Conservation (phyloP, 2,888 invertebrate genomes). For the Yponomeuta malinellus region DNA sequence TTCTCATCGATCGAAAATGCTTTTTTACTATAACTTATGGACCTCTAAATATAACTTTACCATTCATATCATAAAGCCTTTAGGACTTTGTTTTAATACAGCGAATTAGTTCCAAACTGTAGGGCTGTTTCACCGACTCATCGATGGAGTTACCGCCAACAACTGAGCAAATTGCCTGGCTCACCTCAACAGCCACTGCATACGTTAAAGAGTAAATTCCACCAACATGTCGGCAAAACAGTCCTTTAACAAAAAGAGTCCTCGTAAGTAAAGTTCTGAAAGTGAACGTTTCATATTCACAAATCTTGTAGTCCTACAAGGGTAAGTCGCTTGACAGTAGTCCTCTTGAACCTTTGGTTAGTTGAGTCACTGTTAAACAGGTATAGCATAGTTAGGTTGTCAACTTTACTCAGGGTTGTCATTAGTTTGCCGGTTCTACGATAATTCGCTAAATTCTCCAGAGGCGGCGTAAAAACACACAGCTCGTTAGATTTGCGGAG, state of each 20-base stretch:
- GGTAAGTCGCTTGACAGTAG: background rate
- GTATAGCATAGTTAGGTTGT: background rate
- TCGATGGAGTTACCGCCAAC: background rate
- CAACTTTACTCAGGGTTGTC: background rate
- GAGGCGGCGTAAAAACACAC: too few species aligned
- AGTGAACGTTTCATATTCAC: background rate
- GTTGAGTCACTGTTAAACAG: background rate
- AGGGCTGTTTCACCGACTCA: background rate
- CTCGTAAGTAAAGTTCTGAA: too few species aligned
- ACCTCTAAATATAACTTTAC: conserved; percentile 17
- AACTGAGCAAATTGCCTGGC: background rate
- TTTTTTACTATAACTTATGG: conserved; percentile 23
- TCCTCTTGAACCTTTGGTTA: background rate
- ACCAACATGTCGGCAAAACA: too few species aligned
- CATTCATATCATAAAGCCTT: background rate
- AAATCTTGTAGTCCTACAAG: background rate
- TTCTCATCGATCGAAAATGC: conserved; percentile 22
- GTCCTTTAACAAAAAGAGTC: too few species aligned
- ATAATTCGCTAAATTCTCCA: background rate
- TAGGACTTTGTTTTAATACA: conserved; percentile 6
- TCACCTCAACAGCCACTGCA: background rate
- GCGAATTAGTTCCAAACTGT: background rate
- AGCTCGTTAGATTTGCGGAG: too few species aligned
- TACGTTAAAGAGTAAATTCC: background rate
- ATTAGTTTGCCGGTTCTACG: background rate